Conservation (phyloP, 1,140 invertebrate species). For the Scaptodrosophila lebanonensis region DNA sequence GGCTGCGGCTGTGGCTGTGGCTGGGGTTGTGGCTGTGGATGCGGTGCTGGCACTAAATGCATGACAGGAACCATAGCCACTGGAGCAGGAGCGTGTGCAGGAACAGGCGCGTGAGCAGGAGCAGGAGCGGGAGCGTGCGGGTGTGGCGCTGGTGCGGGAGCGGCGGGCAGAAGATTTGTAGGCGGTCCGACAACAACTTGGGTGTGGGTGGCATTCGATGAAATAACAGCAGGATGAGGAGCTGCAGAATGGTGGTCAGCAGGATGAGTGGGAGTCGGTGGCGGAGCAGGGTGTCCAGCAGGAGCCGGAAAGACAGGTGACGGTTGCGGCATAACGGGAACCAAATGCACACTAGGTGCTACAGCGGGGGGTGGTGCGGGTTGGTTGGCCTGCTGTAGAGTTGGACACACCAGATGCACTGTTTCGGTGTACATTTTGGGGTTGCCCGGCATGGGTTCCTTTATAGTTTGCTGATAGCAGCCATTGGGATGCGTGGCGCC, state of each 20-base stretch:
- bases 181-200: no score
- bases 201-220: no score
- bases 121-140: background rate
- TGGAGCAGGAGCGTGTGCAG: background rate
- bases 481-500: constrained; percentile 39
- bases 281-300: background rate
- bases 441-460: constrained; percentile 36
- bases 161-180: background rate
- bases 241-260: background rate
- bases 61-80: background rate
- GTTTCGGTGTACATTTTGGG: constrained; percentile 46
- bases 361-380: constrained; percentile 15
- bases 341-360: background rate
- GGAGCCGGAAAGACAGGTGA: constrained; percentile 10
- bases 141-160: no score
- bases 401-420: constrained; percentile 46
- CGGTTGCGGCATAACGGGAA: constrained; percentile 41
- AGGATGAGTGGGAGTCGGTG: background rate
- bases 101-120: background rate
- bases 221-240: no score
- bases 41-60: background rate
- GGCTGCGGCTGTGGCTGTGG: background rate
- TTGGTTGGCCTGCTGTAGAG: constrained; percentile 9
- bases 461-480: constrained; percentile 50
- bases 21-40: background rate